Percentiles rank a stretch among this genome's conserved stretches.
Conservation (phyloP, 2,797 vertebrate genomes). For the Xerus rutilus region DNA sequence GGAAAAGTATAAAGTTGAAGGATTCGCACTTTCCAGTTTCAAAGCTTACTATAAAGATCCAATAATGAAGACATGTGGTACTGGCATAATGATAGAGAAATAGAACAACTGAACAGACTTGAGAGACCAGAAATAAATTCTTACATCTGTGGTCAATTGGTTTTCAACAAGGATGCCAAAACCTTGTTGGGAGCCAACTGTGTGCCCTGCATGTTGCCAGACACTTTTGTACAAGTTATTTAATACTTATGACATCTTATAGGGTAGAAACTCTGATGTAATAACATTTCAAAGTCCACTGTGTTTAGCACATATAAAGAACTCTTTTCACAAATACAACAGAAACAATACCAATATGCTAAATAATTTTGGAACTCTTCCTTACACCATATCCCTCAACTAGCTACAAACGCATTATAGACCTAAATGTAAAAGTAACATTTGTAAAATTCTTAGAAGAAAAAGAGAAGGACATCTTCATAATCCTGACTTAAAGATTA, state of each 20-base stretch:
- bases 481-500: not conserved
- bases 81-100: not conserved
- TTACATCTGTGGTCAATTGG: not conserved
- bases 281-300: not conserved
- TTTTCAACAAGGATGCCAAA: not conserved
- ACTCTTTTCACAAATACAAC: not conserved
- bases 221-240: not conserved
- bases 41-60: not conserved
- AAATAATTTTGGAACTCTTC: not conserved
- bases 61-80: not conserved
- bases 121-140: not conserved
- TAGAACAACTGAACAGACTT: not conserved
- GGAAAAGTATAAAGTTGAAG: not conserved
- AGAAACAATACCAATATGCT: not conserved
- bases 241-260: not conserved
- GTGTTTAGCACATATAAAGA: slow-evolving; percentile 27
- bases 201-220: not conserved
- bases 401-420: not conserved
- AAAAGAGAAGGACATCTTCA: not conserved
- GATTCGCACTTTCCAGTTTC: not conserved
- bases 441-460: not conserved
- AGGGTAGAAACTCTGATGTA: not conserved
- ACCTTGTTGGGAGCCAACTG: not conserved
- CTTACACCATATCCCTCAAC: not conserved
- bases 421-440: not conserved